Evolutionary conservation across 2,888 invertebrate genomes (phyloP), one percentile per base, ranked within the genome.

Genomic region (Tupiocoris notatus): DNA sequence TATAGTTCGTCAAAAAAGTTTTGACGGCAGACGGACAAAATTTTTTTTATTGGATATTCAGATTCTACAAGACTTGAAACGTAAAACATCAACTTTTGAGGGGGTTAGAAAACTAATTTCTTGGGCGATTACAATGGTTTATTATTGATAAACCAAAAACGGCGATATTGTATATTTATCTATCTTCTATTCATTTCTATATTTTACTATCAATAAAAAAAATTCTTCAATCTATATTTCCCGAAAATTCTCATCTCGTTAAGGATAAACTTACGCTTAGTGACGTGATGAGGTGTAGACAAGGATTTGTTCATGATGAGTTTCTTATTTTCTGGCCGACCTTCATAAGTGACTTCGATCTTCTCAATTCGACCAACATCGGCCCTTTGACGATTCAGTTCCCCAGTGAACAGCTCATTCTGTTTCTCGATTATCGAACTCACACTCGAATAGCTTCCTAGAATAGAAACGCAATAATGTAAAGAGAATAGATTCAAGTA

Each of bases 201-300:
- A 66, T 9, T 7, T 16, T 12, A 24, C 25, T 23, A 61, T 17
- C n/a, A 62, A 57, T 70, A 25, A 21, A 18, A 57, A 18, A 20
- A 61, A 76, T 17, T 61, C 54, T 1, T 20, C 20, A 59, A n/a
- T 21, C n/a, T n/a, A n/a, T n/a, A n/a, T n/a, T n/a, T n/a, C n/a
- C n/a, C n/a, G n/a, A n/a, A n/a, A n/a, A n/a, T n/a, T n/a, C n/a
- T 54, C 16, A 16, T n/a, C n/a, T n/a, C n/a, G n/a, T n/a, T n/a
- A n/a, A n/a, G n/a, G n/a, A n/a, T n/a, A n/a, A n/a, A 85, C 89
- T 87, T 86, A 94, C 93, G 96, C 86, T 88, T 91, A 1, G 96
- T 94, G 85, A 96, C 96, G 82, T 98, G 92, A 81, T 88, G 91
- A 0, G 98, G 98, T 0, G 98, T 97, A 0, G 98, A 98, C 7